Base-by-base conservation (phyloP, 1,140 invertebrate genomes). In the Drosophila repletoides region DNA sequence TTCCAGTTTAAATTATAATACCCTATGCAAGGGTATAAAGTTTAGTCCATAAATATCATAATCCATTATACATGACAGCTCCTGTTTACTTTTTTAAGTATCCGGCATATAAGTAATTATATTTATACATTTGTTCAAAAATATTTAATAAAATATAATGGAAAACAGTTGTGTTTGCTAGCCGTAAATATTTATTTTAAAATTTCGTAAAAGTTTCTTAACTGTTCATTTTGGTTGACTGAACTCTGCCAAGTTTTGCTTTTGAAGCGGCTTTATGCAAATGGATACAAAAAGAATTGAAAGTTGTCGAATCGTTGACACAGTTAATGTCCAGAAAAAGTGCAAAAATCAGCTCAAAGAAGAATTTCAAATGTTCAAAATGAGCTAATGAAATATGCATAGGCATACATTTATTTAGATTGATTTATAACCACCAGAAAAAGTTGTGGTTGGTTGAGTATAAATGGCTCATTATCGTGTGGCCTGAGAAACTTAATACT, bases 251-350 rank as follows among this genome's bases (percentile, higher is more conserved):
- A 5, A 31, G n/a, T 15, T 0, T 26, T 45, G n/a, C n/a, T 46
- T n/a, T n/a, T 29, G 1, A 9, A 17, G 9, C 7, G 9, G 24
- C 9, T 69, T 43, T 58, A 73, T 77, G 69, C 61, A 69, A 79
- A 79, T 74, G 26, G 6, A 19, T 29, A 79, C 38, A 46, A 49
- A 67, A 48, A 52, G 76, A 74, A 79, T 80, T 79, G 76, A 79
- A 79, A 80, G 75, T 79, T 53, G 56, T 51, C 26, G 38, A 19
- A 7, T 15, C 6, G 9, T 17, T 74, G 76, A 70, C 76, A 74
- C 71, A 80, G 75, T 74, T 74, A 29, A 65, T 56, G 40, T 17
- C 22, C 21, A 24, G 43, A 63, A 73, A 73, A 56, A 79, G 66
- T 77, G 55, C 26, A 40, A 74, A 74, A 70, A 33, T 52, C 31